These are phyloP conservation scores for Chitala chitala DNA, from an alignment of 2,113 vertebrate species.

Conservation along the genomic window DNA sequence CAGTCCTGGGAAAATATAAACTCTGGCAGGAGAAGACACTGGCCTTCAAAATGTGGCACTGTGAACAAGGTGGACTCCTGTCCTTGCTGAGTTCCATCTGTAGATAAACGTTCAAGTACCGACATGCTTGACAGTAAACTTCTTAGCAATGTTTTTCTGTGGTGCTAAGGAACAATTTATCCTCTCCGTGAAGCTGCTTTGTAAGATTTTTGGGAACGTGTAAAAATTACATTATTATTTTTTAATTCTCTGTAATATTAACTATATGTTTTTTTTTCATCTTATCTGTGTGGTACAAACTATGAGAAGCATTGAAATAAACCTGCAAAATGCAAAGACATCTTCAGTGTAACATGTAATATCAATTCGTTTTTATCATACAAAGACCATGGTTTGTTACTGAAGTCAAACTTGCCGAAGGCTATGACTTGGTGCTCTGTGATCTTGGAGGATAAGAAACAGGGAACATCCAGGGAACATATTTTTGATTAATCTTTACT, in stretches of 20 bases:
- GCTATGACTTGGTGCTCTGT: conserved; percentile 25
- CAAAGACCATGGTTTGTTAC: conserved; percentile 28
- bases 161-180: neutral
- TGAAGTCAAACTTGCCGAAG: conserved; percentile 25
- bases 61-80: neutral
- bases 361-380: conserved; percentile 23
- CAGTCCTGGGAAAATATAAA: neutral
- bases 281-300: conserved; percentile 6
- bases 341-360: conserved; percentile 12
- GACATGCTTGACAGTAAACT: neutral
- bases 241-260: neutral
- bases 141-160: neutral
- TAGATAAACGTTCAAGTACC: neutral
- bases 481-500: conserved; percentile 32
- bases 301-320: conserved; percentile 7
- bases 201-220: too few relatives aligned
- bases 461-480: conserved; percentile 5
- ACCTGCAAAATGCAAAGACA: neutral
- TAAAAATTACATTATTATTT: too few relatives aligned
- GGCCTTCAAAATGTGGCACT: neutral
- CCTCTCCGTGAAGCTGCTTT: neutral
- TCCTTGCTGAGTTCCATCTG: neutral
- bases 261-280: neutral
- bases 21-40: neutral
- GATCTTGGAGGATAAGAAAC: conserved; percentile 20